These are phyloP conservation scores for Drosophila nasuta DNA, from an alignment of 1,140 invertebrate genomes.

Conservation along the genomic window DNA sequence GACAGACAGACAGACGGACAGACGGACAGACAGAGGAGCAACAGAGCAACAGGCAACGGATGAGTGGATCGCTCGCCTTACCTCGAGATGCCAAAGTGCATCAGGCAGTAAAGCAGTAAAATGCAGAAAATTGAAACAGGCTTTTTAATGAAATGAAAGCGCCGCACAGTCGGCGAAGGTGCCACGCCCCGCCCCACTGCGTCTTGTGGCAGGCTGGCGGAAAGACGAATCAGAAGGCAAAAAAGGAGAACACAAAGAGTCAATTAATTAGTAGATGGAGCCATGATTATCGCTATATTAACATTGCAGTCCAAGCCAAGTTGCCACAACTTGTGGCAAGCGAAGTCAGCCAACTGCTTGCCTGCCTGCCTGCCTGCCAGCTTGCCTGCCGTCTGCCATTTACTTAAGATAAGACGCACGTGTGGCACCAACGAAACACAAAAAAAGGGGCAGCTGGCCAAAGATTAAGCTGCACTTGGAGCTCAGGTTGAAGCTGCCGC, in stretches of 20 bases:
- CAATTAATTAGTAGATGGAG: constrained; percentile 84
- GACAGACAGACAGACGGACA: too few relatives aligned
- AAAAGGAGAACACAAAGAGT: constrained; percentile 78
- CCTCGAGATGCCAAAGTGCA: constrained; percentile 82
- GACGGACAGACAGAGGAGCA: not conserved
- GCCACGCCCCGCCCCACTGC: not conserved
- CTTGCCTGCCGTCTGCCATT: constrained; percentile 34
- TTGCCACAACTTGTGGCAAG: constrained; percentile 25
- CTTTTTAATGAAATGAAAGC: constrained; percentile 81
- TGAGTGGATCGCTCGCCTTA: constrained; percentile 45
- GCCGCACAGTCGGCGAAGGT: constrained; percentile 49
- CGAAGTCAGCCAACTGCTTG: not conserved
- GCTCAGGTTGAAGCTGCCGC: constrained; percentile 12
- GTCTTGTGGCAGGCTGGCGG: constrained; percentile 7
- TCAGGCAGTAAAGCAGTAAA: constrained; percentile 83
- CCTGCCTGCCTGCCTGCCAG: not conserved
- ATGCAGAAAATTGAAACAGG: constrained; percentile 84
- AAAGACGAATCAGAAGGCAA: constrained; percentile 31
- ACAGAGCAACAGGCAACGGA: constrained; percentile 1
- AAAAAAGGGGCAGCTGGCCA: constrained; percentile 22
- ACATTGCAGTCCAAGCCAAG: constrained; percentile 52
- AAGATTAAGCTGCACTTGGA: constrained; percentile 18
- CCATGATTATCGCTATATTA: constrained; percentile 82
- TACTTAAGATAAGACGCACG: constrained; percentile 57
- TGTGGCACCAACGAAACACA: constrained; percentile 28